Evolutionary conservation across 2,113 vertebrate genomes (phyloP), one percentile per base, ranked within the genome.

Genomic region (Cryptotis parvus): DNA sequence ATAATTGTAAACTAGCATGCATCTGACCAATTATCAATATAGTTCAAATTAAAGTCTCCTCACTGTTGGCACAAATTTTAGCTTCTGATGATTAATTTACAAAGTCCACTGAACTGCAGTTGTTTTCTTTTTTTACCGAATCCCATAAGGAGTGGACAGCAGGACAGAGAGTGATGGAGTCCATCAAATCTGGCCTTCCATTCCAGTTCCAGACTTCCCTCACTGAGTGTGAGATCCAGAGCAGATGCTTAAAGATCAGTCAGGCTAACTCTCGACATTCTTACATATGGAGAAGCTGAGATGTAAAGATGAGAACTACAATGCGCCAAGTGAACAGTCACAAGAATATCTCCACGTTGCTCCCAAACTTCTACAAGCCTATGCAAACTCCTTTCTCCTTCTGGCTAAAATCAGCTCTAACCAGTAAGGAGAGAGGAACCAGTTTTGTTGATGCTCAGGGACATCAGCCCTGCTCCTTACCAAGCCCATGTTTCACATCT

Each of bases 121-220:
- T 80, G 43, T 6, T 84, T 84, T 74, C 73, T 84, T 84, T 74
- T 73, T 84, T 90, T 81, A 52, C 27, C 27, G 58, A 82, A 79
- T 74, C 58, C n/a, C 24, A 31, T 24, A 75, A 61, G 6, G 24
- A 55, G 84, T 41, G n/a, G 16, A 45, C 5, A 72, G 22, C 37
- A 69, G 14, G 9, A n/a, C 16, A 65, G 37, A 55, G 4, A 69
- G 7, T 45, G 22, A 63, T 16, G 20, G 14, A 52, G 35, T 63
- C 14, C 65, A 77, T 76, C 24, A 73, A 85, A 70, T 29, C 1
- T 31, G 11, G 3, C 11, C 79, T 89, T 45, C 22, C 35, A 79
- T 43, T 69, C 31, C 24, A 74, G 22, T 9, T 90, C 24, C 7
- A 90, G 41, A 81, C 74, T 63, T 81, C 45, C 12, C 31, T 84